phyloP scores from a whole-genome alignment of 2,888 invertebrate genomes.

The Cephus pulcher region DNA sequence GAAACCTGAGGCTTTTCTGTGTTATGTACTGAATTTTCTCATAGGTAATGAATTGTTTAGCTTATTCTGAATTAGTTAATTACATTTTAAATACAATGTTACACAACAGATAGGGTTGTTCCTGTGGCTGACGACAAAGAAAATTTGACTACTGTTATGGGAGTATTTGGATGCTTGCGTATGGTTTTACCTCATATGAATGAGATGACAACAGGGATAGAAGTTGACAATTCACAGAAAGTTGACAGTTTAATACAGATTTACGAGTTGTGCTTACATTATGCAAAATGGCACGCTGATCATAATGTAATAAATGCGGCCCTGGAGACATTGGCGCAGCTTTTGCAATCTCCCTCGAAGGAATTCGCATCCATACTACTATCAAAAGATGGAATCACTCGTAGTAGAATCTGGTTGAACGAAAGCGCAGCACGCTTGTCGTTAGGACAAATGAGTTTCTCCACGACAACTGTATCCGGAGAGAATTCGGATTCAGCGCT shows the following conservation, averaged over 20 bases:
- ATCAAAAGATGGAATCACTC: constrained; percentile 64
- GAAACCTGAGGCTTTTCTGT: constrained; percentile 74
- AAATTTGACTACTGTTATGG: constrained; percentile 69
- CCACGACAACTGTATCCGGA: constrained; percentile 43
- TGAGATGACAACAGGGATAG: constrained; percentile 31
- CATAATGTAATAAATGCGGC: constrained; percentile 91
- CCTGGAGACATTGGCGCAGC: constrained; percentile 76
- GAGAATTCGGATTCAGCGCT: constrained; percentile 42
- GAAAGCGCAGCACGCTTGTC: constrained; percentile 34
- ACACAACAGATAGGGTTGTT: constrained; percentile 36
- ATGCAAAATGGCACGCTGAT: constrained; percentile 75
- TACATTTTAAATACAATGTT: neutral
- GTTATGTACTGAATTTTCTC: constrained; percentile 75
- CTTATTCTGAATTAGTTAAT: neutral
- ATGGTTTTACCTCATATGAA: constrained; percentile 72
- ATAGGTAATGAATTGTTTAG: constrained; percentile 66
- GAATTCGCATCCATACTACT: constrained; percentile 64
- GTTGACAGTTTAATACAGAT: constrained; percentile 70
- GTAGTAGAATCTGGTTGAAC: constrained; percentile 46
- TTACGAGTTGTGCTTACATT: constrained; percentile 81
- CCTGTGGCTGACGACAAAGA: constrained; percentile 33
- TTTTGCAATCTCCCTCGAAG: constrained; percentile 68
- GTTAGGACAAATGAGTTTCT: constrained; percentile 46
- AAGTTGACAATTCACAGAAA: constrained; percentile 37
- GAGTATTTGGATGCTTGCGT: constrained; percentile 75